Evolutionary conservation across 1,140 invertebrate species (phyloP).

Genomic region (Drosophila kikkawai): DNA sequence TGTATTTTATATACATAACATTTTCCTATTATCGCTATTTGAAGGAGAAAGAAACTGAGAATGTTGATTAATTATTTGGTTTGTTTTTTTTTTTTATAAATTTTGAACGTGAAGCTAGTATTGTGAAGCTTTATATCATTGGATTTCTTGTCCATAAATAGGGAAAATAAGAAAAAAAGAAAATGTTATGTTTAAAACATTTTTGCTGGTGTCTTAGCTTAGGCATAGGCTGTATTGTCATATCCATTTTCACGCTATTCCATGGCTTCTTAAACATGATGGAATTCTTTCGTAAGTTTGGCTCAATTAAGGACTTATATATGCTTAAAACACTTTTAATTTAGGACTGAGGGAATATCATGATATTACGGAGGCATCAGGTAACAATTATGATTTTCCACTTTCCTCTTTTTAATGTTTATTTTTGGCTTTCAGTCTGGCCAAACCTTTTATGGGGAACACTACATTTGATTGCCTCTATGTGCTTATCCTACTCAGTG

Average conservation of each 20-base stretch:
- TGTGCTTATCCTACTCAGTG: constrained; percentile 9
- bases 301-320: not conserved
- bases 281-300: constrained; percentile 18
- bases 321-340: not conserved
- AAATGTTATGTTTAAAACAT: not conserved
- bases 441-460: constrained; percentile 8
- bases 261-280: not conserved
- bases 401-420: too few relatives aligned
- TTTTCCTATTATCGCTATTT: constrained; percentile 16
- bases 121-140: not conserved
- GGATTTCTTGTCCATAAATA: not conserved
- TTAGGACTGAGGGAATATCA: not conserved
- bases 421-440: constrained; percentile 6
- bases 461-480: constrained; percentile 4
- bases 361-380: not conserved
- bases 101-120: not conserved
- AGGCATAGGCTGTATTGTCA: constrained; percentile 1
- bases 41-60: not conserved
- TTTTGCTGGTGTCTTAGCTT: constrained; percentile 20
- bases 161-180: not conserved
- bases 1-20: constrained; percentile 33
- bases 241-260: constrained; percentile 2
- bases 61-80: not conserved
- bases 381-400: not conserved
- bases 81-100: not conserved